Conservation (phyloP, 2,113 vertebrate species). For the Prionailurus viverrinus region DNA sequence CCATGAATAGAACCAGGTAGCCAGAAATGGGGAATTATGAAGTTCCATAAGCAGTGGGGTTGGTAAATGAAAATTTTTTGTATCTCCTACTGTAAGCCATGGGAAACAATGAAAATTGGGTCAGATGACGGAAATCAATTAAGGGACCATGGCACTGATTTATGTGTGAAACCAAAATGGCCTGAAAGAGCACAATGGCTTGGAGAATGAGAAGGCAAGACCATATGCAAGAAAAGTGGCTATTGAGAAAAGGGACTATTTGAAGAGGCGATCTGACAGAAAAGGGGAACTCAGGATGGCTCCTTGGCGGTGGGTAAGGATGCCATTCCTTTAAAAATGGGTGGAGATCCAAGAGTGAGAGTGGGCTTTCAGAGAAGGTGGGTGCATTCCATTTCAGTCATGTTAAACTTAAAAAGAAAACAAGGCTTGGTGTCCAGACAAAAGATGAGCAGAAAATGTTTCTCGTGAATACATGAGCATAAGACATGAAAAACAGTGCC, state of each 20-base stretch:
- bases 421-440: background rate
- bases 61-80: constrained; percentile 3
- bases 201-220: background rate
- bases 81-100: background rate
- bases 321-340: background rate
- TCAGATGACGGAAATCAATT: background rate
- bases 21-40: background rate
- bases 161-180: background rate
- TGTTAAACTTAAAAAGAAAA: constrained; percentile 32
- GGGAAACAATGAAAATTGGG: background rate
- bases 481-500: background rate
- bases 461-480: background rate
- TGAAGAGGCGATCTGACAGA: background rate
- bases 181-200: background rate
- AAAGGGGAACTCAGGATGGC: background rate
- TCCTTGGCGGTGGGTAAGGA: background rate
- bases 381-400: background rate
- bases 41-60: background rate
- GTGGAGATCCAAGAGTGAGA: background rate
- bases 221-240: background rate
- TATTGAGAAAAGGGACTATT: background rate
- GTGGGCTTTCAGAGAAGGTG: background rate
- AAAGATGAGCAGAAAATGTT: background rate
- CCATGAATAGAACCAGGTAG: background rate
- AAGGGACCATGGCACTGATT: background rate